Conservation (phyloP, 2,888 invertebrate genomes). For the Alloplasta piceator region DNA sequence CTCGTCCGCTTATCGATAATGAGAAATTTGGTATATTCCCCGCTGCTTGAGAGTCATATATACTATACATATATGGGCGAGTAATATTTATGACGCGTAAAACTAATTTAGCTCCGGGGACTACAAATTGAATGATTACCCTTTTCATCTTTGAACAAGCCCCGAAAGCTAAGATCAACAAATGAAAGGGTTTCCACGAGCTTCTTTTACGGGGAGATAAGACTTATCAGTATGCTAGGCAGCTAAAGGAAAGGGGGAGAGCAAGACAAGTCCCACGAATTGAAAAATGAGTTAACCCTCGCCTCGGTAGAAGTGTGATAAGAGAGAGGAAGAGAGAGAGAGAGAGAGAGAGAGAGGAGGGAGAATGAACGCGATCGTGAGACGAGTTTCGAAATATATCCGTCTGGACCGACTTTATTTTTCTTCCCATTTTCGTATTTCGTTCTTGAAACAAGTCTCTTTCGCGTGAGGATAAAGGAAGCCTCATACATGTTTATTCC, state of each 20-base stretch:
- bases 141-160: constrained; percentile 62
- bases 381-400: constrained; percentile 47
- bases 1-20: constrained; percentile 17
- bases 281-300: constrained; percentile 67
- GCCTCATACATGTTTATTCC: neutral
- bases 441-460: constrained; percentile 12
- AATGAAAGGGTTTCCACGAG: constrained; percentile 41
- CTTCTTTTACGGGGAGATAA: constrained; percentile 53
- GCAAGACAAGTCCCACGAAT: constrained; percentile 48
- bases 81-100: constrained; percentile 52
- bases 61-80: neutral
- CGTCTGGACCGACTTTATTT: constrained; percentile 15
- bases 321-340: constrained; percentile 9
- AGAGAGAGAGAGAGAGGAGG: constrained; percentile 11
- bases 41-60: neutral
- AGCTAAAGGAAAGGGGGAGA: constrained; percentile 14
- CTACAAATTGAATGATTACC: constrained; percentile 61
- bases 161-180: constrained; percentile 43
- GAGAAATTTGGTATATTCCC: constrained; percentile 15
- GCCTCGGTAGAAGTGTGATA: constrained; percentile 7
- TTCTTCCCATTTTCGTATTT: neutral
- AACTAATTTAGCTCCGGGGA: constrained; percentile 53
- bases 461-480: neutral
- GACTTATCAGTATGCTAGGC: constrained; percentile 66
- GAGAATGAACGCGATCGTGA: constrained; percentile 41